Percentiles rank a stretch among this genome's conserved stretches.
Evolutionary conservation across 2,888 invertebrate species (phyloP).

Genomic region (Caenorhabditis angaria): DNA sequence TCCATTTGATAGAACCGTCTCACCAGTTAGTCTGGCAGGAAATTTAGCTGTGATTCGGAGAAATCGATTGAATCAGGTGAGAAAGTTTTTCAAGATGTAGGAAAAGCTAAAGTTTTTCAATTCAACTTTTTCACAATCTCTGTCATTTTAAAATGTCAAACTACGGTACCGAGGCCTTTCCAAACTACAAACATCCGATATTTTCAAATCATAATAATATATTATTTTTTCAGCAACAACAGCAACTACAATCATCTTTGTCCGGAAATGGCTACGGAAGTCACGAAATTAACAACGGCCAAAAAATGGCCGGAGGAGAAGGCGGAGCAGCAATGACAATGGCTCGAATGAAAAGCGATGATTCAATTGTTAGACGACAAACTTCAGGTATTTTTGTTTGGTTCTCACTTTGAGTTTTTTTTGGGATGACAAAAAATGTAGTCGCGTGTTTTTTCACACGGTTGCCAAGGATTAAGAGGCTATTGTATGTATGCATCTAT

Average conservation of each 20-base stretch:
- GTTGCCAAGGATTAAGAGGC: background rate
- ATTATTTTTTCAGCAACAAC: background rate
- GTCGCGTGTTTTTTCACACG: background rate
- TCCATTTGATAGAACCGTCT: constrained; percentile 39
- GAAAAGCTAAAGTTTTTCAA: no score
- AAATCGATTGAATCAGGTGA: constrained; percentile 18
- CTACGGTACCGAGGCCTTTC: background rate
- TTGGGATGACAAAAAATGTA: background rate
- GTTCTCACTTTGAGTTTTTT: background rate
- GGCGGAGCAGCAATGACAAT: no score
- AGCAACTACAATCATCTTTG: background rate
- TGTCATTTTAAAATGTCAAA: background rate
- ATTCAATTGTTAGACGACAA: constrained; percentile 40
- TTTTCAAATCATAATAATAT: background rate
- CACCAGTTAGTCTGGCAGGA: constrained; percentile 42
- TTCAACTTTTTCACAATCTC: no score
- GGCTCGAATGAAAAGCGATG: constrained; percentile 47
- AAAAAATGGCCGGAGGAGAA: no score
- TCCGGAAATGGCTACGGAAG: constrained; percentile 16
- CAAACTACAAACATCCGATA: no score
- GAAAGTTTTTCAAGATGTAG: background rate
- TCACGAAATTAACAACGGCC: background rate
- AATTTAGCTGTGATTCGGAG: constrained; percentile 38
- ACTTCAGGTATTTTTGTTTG: constrained; percentile 29
- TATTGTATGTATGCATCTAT: background rate